phyloP scores from a whole-genome alignment of 2,797 vertebrate genomes.

The Lagorchestes hirsutus region DNA sequence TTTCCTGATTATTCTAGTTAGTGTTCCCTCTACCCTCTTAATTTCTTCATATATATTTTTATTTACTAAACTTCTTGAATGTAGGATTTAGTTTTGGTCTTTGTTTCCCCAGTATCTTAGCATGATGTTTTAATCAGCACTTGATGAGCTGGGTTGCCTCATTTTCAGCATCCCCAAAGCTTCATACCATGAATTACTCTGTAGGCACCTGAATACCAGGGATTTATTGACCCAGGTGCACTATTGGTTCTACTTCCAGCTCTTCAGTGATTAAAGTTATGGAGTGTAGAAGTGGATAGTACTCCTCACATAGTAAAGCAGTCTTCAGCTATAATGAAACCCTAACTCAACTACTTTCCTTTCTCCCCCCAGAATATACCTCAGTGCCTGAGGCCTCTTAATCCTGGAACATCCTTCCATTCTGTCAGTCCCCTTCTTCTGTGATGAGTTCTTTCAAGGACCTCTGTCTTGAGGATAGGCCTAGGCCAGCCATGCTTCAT shows the following conservation, averaged over 20 bases:
- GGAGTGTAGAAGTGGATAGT: background rate
- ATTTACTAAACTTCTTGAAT: background rate
- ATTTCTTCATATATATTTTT: background rate
- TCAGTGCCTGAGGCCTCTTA: background rate
- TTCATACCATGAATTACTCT: background rate
- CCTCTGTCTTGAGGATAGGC: background rate
- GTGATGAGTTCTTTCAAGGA: background rate
- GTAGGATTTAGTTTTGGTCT: background rate
- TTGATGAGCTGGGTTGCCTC: background rate
- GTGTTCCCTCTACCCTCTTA: background rate
- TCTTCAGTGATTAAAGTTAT: background rate
- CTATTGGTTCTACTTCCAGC: background rate
- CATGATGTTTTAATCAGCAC: background rate
- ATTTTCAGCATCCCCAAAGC: background rate
- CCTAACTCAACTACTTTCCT: background rate
- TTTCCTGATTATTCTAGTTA: background rate
- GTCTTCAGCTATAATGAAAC: background rate
- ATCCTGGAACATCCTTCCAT: background rate
- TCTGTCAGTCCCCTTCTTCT: background rate
- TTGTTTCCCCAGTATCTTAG: background rate
- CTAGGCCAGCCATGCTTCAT: background rate
- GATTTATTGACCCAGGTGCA: background rate
- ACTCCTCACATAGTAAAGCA: background rate
- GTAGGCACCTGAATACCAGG: background rate
- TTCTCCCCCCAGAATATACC: background rate